Evolutionary conservation across 2,797 vertebrate species (phyloP).

Genomic region (Clarias platycephalus): DNA sequence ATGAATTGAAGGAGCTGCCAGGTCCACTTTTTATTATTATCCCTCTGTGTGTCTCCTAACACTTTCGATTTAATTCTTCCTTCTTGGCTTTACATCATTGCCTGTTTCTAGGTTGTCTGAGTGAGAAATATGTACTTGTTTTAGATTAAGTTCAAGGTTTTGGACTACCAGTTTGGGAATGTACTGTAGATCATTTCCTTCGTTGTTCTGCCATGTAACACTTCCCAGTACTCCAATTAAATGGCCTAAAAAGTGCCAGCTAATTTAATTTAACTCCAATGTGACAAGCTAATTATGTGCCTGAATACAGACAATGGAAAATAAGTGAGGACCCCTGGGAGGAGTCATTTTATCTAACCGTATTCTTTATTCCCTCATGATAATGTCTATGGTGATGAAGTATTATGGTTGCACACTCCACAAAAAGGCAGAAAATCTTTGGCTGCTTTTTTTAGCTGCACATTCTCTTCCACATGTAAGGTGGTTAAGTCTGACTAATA

Average conservation of each 20-base stretch:
- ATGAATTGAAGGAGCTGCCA: neutral
- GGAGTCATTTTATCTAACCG: neutral
- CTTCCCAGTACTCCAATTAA: neutral
- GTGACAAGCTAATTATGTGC: conserved; percentile 15
- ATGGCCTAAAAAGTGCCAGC: neutral
- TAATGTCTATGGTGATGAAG: neutral
- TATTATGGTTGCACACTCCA: neutral
- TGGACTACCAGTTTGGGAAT: neutral
- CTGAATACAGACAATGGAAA: conserved; percentile 9
- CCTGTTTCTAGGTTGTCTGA: neutral
- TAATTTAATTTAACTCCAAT: neutral
- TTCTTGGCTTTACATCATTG: neutral
- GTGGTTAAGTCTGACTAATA: neutral
- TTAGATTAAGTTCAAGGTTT: neutral
- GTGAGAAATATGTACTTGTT: neutral
- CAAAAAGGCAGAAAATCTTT: neutral
- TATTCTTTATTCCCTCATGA: neutral
- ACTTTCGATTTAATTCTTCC: neutral
- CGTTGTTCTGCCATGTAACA: neutral
- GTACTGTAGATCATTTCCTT: neutral
- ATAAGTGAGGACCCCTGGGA: neutral
- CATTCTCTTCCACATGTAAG: neutral
- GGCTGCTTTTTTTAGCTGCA: neutral
- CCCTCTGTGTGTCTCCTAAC: neutral
- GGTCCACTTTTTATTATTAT: neutral